Conservation (phyloP, 2,113 vertebrate genomes). For the Crotalus viridis region DNA sequence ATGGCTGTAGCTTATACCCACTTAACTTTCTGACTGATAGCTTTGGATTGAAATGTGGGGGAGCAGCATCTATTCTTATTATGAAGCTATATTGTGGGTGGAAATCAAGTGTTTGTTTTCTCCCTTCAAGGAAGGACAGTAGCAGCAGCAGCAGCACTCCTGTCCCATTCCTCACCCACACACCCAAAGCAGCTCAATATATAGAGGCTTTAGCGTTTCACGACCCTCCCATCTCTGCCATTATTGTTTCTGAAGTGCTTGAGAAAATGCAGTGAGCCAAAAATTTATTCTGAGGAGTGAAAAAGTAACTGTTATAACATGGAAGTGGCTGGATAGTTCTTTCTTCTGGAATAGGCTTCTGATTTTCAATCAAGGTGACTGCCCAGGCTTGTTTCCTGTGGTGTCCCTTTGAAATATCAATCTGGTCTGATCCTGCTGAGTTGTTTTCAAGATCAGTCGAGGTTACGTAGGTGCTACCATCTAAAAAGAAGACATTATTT, state of each 20-base stretch:
- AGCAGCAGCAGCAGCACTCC: not conserved
- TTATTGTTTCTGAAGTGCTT: not conserved
- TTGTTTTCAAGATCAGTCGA: not conserved
- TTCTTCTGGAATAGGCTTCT: not conserved
- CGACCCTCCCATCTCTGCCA: not conserved
- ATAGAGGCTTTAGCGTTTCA: rapidly evolving
- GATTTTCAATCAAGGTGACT: not conserved
- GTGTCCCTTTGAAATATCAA: not conserved
- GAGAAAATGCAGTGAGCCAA: not conserved
- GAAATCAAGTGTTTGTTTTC: not conserved
- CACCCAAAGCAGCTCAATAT: not conserved
- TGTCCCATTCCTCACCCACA: not conserved
- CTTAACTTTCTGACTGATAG: not conserved
- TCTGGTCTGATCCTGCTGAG: not conserved
- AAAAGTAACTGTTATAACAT: not conserved
- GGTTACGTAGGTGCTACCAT: not conserved
- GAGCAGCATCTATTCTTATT: not conserved
- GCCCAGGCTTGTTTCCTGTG: not conserved
- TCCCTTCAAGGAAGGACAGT: not conserved
- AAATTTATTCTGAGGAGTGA: not conserved
- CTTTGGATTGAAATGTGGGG: not conserved
- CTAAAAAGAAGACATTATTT: not conserved
- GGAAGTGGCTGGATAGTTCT: not conserved
- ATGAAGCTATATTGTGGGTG: not conserved
- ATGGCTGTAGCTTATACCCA: not conserved